A percentile compares a stretch with the other conserved stretches of the same genome.
Evolutionary conservation across 2,797 vertebrate species (phyloP).

Genomic region (Notolabrus celidotus): DNA sequence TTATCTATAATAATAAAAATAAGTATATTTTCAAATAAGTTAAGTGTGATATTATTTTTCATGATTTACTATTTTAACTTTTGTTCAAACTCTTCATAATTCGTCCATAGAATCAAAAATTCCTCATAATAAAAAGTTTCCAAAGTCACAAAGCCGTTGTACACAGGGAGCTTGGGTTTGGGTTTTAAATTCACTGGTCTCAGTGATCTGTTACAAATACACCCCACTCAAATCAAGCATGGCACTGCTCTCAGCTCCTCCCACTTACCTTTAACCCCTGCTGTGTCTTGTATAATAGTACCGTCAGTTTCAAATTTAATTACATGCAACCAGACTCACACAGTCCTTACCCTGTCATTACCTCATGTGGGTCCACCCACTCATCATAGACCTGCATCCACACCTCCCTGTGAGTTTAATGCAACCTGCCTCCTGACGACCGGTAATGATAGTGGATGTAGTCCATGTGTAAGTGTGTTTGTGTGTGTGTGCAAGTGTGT

Average conservation of each 20-base stretch:
- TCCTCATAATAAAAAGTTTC: constrained; percentile 22
- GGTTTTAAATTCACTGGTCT: constrained; percentile 25
- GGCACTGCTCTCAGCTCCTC: constrained; percentile 55
- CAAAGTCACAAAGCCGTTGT: constrained; percentile 5
- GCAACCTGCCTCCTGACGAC: constrained; percentile 61
- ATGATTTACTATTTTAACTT: too few species aligned
- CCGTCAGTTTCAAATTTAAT: constrained; percentile 84
- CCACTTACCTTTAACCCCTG: constrained; percentile 75
- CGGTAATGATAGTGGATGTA: constrained; percentile 64
- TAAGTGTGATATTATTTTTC: too few species aligned
- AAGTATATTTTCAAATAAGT: too few species aligned
- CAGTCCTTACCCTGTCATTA: constrained; percentile 82
- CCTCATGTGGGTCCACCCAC: constrained; percentile 79
- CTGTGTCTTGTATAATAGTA: constrained; percentile 67
- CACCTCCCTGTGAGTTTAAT: constrained; percentile 65
- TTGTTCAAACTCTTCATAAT: too few species aligned
- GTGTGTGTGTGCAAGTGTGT: constrained; percentile 53
- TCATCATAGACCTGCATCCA: constrained; percentile 69
- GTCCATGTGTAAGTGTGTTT: constrained; percentile 51
- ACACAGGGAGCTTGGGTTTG: constrained; percentile 1
- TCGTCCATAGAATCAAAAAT: not conserved
- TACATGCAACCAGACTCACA: constrained; percentile 75
- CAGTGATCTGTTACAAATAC: constrained; percentile 52
- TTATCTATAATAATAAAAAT: too few species aligned
- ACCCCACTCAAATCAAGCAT: constrained; percentile 50